Base-by-base conservation (phyloP, 2,888 invertebrate genomes). In the Eulithis testata region DNA sequence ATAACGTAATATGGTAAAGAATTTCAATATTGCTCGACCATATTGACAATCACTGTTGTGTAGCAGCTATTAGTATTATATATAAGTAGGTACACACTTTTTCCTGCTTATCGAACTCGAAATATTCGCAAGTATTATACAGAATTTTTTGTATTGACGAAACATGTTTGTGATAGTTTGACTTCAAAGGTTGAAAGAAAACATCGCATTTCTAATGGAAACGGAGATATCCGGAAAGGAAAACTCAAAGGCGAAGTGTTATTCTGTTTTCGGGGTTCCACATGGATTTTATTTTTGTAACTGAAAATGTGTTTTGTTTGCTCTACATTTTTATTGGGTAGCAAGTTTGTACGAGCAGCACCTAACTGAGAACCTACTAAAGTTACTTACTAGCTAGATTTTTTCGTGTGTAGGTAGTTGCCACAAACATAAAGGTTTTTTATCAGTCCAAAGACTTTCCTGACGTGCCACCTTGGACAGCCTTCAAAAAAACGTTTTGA, bases 401-500 rank as follows among this genome's bases (percentile, higher is more conserved):
- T 31, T 31, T 31, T 31, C 3, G 21, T 31, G 31, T 31, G 31
- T 4, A 31, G n/a, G n/a, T 31, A 31, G 5, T n/a, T 40, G 40
- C 45, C 47, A 49, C 55, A 45, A 82, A 83, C 81, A 73, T 85
- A 81, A 84, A 81, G 74, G 80, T 84, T 83, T 87, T 84, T 84
- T 82, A 81, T 71, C 12, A 4, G 78, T 74, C 65, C 73, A 76
- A 74, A 73, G 12, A 12, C 12, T 45, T 31, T 51, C 52, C 27
- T 31, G 12, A n/a, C 79, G 78, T 81, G 80, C 73, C 53, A 60
- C 62, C 37, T 60, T 40, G 36, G 51, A 12, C 37, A 44, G 27
- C 9, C 14, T 52, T 43, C 52, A 5, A 12, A 12, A 52, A 6
- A 52, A 36, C 36, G 12, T 9, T 9, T 12, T 52, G n/a, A 36